Conservation (phyloP, 2,797 vertebrate species). For the Artibeus lituratus region DNA sequence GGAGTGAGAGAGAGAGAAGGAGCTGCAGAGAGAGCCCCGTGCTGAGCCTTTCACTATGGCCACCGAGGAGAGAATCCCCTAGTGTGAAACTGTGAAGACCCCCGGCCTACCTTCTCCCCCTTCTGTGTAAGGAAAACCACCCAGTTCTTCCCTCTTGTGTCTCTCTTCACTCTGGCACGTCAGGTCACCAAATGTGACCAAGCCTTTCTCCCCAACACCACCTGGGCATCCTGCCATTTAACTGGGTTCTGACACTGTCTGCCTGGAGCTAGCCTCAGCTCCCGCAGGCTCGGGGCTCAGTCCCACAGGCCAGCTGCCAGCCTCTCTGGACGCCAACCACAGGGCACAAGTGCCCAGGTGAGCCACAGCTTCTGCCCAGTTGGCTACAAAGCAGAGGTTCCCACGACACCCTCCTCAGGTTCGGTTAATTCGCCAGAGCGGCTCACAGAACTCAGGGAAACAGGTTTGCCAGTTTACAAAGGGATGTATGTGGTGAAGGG, state of each 20-base stretch:
- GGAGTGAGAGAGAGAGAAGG: too few relatives aligned
- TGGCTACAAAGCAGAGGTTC: neutral
- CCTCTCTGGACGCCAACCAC: too few relatives aligned
- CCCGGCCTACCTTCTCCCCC: neutral
- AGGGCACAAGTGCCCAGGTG: too few relatives aligned
- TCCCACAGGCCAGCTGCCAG: too few relatives aligned
- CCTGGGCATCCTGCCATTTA: too few relatives aligned
- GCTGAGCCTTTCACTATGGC: neutral
- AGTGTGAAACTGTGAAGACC: neutral
- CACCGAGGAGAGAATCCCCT: neutral
- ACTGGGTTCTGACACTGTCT: too few relatives aligned
- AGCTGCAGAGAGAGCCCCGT: neutral
- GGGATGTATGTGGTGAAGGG: neutral
- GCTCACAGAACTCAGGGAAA: neutral
- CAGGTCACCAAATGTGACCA: neutral
- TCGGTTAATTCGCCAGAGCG: neutral
- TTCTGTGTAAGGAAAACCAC: too few relatives aligned
- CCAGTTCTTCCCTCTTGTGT: neutral
- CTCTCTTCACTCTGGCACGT: neutral
- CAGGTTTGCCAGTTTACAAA: neutral
- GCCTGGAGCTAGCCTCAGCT: too few relatives aligned
- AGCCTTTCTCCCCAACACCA: too few relatives aligned
- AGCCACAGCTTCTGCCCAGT: neutral
- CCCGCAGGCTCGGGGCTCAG: too few relatives aligned
- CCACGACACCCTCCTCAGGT: too few relatives aligned